phyloP scores from a whole-genome alignment of 2,113 vertebrate genomes.

The Sphyrna mokarran region DNA sequence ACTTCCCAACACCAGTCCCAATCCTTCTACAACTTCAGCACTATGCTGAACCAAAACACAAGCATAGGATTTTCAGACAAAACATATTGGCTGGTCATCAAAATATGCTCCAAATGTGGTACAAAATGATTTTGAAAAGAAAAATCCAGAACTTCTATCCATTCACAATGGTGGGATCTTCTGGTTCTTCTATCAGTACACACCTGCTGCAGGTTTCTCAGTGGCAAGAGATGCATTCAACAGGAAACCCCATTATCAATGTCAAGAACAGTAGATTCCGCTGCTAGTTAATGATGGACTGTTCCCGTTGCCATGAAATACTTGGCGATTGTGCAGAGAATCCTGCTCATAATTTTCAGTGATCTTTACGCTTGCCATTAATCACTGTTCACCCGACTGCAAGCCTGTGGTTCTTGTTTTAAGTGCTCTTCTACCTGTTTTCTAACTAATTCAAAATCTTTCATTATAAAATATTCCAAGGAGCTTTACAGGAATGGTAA shows the following conservation, averaged over 20 bases:
- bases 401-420: no score
- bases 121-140: not conserved
- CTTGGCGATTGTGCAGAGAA: no score
- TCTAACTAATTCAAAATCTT: not conserved
- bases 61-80: not conserved
- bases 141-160: no score
- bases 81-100: not conserved
- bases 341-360: not conserved
- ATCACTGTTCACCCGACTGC: not conserved
- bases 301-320: no score
- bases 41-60: not conserved
- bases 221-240: no score
- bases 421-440: not conserved
- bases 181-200: no score
- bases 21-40: not conserved
- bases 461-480: not conserved
- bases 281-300: no score
- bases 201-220: no score
- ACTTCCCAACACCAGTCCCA: not conserved
- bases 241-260: no score
- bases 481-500: not conserved
- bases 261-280: no score
- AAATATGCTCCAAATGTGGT: not conserved
- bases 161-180: no score
- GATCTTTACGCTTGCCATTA: not conserved